These are phyloP conservation scores for Peromyscus attwateri DNA, from an alignment of 2,797 vertebrate species.

Conservation along the genomic window DNA sequence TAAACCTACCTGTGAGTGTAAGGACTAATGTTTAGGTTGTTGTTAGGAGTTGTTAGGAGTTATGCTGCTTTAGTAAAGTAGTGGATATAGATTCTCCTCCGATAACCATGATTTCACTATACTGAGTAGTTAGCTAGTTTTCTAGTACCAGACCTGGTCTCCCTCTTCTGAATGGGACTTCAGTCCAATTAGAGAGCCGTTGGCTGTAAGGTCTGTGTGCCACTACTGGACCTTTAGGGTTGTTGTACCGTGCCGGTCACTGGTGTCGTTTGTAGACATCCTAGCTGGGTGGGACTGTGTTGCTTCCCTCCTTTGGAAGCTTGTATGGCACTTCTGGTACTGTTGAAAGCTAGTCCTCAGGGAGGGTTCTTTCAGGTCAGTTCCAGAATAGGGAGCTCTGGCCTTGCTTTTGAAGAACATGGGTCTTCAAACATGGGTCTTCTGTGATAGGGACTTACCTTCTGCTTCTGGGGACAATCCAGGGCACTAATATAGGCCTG, in stretches of 20 bases:
- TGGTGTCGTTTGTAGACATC: not conserved
- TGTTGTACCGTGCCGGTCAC: not conserved
- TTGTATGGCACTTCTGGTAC: not conserved
- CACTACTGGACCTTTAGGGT: not conserved
- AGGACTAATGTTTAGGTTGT: not conserved
- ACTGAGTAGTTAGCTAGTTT: not conserved
- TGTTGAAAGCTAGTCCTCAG: not conserved
- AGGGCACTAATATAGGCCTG: not conserved
- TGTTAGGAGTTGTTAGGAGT: not conserved
- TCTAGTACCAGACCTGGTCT: not conserved
- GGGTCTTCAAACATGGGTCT: not conserved
- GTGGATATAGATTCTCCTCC: not conserved
- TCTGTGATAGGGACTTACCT: not conserved
- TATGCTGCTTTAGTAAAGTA: not conserved
- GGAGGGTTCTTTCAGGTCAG: not conserved
- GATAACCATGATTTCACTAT: not conserved
- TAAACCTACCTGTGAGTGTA: not conserved
- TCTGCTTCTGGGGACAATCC: not conserved
- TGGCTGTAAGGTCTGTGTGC: not conserved
- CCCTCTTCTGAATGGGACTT: not conserved
- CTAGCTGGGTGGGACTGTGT: not conserved
- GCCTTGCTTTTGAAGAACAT: not conserved
- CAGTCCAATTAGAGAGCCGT: not conserved
- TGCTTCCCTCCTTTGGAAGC: not conserved
- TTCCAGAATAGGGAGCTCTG: not conserved